phyloP scores from a whole-genome alignment of 2,113 vertebrate species.

The Lasiurus borealis region DNA sequence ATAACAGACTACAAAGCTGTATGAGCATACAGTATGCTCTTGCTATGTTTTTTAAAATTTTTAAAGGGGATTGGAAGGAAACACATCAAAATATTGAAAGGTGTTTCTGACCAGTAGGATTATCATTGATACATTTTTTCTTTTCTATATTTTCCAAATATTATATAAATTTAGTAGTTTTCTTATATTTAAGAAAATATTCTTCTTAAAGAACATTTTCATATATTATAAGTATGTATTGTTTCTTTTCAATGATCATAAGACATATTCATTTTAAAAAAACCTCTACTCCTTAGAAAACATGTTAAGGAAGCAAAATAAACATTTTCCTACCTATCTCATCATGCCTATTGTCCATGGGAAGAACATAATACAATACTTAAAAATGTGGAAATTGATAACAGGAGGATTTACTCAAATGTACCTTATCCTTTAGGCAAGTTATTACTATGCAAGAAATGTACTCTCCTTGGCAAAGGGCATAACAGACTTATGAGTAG shows the following conservation, averaged over 20 bases:
- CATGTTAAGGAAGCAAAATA: conserved; percentile 8
- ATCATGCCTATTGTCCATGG: background rate
- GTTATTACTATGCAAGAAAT: conserved; percentile 26
- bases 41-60: background rate
- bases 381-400: background rate
- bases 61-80: background rate
- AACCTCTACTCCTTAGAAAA: background rate
- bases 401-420: background rate
- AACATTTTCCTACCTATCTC: background rate
- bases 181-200: background rate
- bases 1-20: background rate
- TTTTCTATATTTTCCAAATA: conserved; percentile 51
- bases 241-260: background rate
- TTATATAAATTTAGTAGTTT: background rate
- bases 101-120: conserved; percentile 4
- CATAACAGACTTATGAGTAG: background rate
- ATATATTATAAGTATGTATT: background rate
- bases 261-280: background rate
- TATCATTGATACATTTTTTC: background rate
- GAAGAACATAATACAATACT: background rate
- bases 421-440: background rate
- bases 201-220: conserved; percentile 3
- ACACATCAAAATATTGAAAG: conserved; percentile 12
- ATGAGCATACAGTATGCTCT: background rate
- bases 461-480: background rate